Conservation (phyloP, 2,888 invertebrate genomes). For the Serrognathus titanus region DNA sequence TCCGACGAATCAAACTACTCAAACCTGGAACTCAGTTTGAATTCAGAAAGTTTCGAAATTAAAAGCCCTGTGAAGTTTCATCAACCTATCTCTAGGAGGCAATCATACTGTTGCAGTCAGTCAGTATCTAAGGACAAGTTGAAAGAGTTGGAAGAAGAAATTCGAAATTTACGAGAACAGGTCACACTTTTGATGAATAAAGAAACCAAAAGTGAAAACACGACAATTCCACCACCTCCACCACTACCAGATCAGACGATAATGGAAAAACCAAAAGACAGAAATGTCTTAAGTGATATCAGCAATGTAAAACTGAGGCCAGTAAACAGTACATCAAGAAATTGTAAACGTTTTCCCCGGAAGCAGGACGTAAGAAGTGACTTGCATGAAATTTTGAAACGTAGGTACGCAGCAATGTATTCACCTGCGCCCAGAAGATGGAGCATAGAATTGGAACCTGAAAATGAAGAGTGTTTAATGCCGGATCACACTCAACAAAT, state of each 20-base stretch:
- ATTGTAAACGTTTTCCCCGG: conserved; percentile 13
- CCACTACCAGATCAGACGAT: conserved; percentile 5
- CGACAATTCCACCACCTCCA: conserved; percentile 10
- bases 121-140: conserved; percentile 2
- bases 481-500: background rate
- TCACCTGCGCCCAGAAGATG: conserved; percentile 23
- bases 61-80: background rate
- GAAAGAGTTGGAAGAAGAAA: conserved; percentile 9
- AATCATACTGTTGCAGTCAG: conserved; percentile 8
- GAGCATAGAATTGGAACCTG: conserved; percentile 3
- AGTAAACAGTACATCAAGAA: conserved; percentile 10
- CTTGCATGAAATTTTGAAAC: conserved; percentile 31
- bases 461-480: conserved; percentile 8
- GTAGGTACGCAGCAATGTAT: conserved; percentile 35
- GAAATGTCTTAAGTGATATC: conserved; percentile 12
- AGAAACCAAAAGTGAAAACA: background rate
- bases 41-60: conserved; percentile 5
- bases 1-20: conserved; percentile 7
- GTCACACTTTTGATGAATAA: conserved; percentile 5
- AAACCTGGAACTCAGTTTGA: conserved; percentile 10
- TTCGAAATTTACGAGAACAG: conserved; percentile 10
- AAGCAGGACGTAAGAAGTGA: conserved; percentile 30
- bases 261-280: background rate
- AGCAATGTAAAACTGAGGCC: conserved; percentile 16
- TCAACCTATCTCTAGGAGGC: background rate